Conservation (phyloP, 2,797 vertebrate genomes). For the Numenius phaeopus region DNA sequence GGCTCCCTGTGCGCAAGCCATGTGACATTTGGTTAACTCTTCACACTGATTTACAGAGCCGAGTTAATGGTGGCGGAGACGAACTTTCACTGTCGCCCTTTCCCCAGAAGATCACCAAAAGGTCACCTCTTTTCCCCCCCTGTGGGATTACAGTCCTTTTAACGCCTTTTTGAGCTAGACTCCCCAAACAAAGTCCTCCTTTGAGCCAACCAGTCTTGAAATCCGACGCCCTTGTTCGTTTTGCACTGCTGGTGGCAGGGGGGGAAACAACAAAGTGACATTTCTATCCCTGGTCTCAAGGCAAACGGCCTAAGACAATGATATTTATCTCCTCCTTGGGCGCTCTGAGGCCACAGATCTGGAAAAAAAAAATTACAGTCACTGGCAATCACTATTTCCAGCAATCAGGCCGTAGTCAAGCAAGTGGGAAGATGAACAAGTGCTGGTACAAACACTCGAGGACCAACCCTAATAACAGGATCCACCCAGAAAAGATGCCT, state of each 20-base stretch:
- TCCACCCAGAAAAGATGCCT: background rate
- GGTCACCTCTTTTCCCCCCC: background rate
- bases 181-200: constrained; percentile 46
- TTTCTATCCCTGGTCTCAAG: background rate
- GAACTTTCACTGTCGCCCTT: background rate
- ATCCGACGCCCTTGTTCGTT: constrained; percentile 27
- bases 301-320: background rate
- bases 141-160: constrained; percentile 35
- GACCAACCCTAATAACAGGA: background rate
- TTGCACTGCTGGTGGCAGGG: constrained; percentile 33
- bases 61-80: background rate
- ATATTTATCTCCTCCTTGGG: constrained; percentile 36
- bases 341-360: background rate
- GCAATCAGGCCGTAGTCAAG: background rate
- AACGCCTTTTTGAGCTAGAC: background rate
- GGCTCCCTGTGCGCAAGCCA: background rate
- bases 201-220: constrained; percentile 53
- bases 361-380: background rate
- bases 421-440: constrained; percentile 36
- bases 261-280: constrained; percentile 42
- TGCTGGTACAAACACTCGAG: background rate
- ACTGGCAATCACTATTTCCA: background rate
- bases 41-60: background rate
- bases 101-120: background rate
- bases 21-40: background rate